Conservation (phyloP, 2,113 vertebrate genomes). For the Ictidomys tridecemlineatus region DNA sequence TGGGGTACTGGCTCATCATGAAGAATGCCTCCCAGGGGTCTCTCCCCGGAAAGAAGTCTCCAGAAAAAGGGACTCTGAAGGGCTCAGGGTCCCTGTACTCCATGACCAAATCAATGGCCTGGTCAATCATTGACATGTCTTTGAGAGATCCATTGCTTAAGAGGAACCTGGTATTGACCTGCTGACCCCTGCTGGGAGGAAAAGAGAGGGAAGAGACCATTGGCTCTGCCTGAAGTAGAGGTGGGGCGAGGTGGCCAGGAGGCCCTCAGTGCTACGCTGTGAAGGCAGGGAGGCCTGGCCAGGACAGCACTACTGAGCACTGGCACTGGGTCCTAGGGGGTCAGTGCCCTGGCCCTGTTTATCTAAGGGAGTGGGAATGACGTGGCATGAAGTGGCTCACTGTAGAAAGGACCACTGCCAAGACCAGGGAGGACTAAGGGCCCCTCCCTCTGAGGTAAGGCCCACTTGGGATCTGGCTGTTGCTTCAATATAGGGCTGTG, state of each 20-base stretch:
- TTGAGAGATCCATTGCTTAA: slow-evolving; percentile 50
- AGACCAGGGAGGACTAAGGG: not conserved
- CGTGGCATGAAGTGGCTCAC: not conserved
- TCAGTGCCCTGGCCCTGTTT: slow-evolving; percentile 37
- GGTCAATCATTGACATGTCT: slow-evolving; percentile 8
- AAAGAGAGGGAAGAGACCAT: slow-evolving; percentile 21
- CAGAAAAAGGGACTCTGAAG: not conserved
- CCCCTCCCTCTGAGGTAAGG: not conserved
- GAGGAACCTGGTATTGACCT: slow-evolving; percentile 48
- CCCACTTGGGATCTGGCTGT: not conserved
- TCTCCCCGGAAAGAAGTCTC: not conserved
- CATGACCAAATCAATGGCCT: not conserved
- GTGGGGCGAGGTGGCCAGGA: not conserved
- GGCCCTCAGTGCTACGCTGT: not conserved
- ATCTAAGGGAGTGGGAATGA: not conserved
- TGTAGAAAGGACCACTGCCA: not conserved
- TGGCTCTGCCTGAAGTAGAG: not conserved
- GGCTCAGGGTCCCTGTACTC: not conserved
- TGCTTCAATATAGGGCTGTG: not conserved
- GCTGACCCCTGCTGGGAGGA: not conserved
- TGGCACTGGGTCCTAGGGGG: not conserved
- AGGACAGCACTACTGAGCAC: not conserved
- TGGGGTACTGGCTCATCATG: not conserved
- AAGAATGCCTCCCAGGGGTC: not conserved
- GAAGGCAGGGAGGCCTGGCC: not conserved